Percentiles rank a stretch among this genome's conserved stretches.
Evolutionary conservation across 2,888 invertebrate genomes (phyloP).

Genomic region (Steromphala cineraria): DNA sequence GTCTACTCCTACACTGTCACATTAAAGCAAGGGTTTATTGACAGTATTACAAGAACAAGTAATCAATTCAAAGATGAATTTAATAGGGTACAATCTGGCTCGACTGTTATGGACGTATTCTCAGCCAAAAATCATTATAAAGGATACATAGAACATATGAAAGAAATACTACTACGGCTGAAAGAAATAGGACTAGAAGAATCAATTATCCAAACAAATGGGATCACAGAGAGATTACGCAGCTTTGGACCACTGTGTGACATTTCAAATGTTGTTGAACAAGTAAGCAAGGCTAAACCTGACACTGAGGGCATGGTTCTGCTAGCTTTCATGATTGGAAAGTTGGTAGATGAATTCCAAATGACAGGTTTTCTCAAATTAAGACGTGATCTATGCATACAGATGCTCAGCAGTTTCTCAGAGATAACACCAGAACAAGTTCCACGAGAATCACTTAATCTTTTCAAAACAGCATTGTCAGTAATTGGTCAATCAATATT

Average conservation of each 20-base stretch:
- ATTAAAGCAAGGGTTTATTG: not conserved
- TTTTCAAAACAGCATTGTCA: not conserved
- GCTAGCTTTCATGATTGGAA: not conserved
- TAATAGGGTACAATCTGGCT: not conserved
- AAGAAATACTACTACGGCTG: not conserved
- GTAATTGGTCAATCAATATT: not conserved
- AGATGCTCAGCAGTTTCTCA: not conserved
- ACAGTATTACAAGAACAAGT: not conserved
- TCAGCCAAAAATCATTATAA: not conserved
- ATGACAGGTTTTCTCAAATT: not conserved
- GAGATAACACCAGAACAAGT: not conserved
- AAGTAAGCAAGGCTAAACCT: not conserved
- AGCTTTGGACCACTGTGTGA: no score
- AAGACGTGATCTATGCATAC: not conserved
- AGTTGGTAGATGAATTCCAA: not conserved
- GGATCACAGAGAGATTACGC: not conserved
- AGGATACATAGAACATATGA: conserved; percentile 1
- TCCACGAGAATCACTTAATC: not conserved
- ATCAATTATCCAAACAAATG: not conserved
- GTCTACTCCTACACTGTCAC: not conserved
- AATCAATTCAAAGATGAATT: not conserved
- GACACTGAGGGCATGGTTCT: not conserved
- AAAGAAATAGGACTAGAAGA: not conserved
- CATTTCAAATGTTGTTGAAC: not conserved
- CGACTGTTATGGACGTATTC: not conserved